Evolutionary conservation across 2,797 vertebrate species (phyloP), one percentile per base, ranked within the genome.

Genomic region (Leucoraja ocellata): DNA sequence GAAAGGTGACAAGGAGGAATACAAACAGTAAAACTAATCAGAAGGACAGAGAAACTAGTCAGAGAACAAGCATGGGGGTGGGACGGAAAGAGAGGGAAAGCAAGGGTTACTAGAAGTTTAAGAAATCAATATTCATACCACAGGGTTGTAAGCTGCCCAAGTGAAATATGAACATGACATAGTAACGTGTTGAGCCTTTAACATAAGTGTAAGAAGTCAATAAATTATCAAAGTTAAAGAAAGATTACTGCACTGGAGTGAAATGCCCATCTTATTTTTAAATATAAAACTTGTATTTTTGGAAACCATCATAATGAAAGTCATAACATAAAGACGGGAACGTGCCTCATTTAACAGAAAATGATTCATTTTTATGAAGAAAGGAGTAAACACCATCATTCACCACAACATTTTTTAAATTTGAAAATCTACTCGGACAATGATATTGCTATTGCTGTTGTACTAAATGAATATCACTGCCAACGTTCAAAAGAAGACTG

Each of bases 301-400:
- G 94, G 95, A 96, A 96, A 95, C 93, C 94, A 94, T 94, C 93
- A 80, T 93, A 91, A 93, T 94, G 93, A 93, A 93, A 95, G 94
- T 93, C 94, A 94, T 94, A 93, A 91, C 94, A 94, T 90, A 79
- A 94, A 95, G 95, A 95, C 95, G 95, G 96, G 93, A 95, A 93
- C 95, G 94, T 95, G 96, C 96, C 96, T 96, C 95, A 73, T 58
- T 77, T 23, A 84, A 96, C 96, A 95, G 96, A 95, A 95, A 94
- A 94, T 96, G 93, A 96, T 95, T 95, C 96, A 97, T 95, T 95
- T 96, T 96, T 95, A 96, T 93, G 90, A 96, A 95, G 96, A 96
- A 95, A 94, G 95, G 96, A 95, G 95, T 96, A 95, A 95, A 95
- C 94, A 96, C 97, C 94, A 96, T 96, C 96, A 77, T 96, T 96